Base-by-base conservation (phyloP, 2,888 invertebrate genomes). In the Protophormia terraenovae region DNA sequence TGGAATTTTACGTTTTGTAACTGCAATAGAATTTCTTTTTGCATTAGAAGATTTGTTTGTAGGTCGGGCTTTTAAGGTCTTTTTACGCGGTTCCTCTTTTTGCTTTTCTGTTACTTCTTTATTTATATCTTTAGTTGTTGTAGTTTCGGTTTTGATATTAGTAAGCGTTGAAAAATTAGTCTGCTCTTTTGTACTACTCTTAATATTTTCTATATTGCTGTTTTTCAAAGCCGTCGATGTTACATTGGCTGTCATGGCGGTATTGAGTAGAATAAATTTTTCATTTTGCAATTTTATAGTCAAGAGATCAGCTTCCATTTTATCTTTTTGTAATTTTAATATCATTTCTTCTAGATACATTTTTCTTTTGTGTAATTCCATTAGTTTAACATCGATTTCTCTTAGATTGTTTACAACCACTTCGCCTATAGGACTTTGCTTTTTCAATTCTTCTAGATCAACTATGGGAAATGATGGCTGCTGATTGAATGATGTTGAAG, bases 341-440 rank as follows among this genome's bases (percentile, higher is more conserved):
- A 92, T 91, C 90, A 91, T 91, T 76, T 92, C 92, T 29, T 92
- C 92, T n/a, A 92, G 88, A 60, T 90, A 90, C 80, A 89, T 90
- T 81, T 91, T 92, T 5, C 92, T 89, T 64, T 91, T 91, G 35
- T 91, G 91, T 55, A 91, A 86, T 78, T 92, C 91, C 87, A 92
- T 84, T n/a, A 92, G 87, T 7, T 90, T 90, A 0, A 89, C 87
- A 88, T 92, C 92, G 10, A 91, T 90, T 50, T 92, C 92, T 0
- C 90, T 89, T n/a, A 92, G 78, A 75, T 88, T 89, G 6, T 87
- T 88, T 0, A 89, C 87, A 1, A 91, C 87, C 2, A 88, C 87
- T 5, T 91, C 91, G 0, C 89, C 89, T 41, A 89, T 80, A 7
- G 87, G 77, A 58, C 87, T 89, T 53, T 89, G 75, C 2, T 89